These are phyloP conservation scores for Burhinus oedicnemus DNA, from an alignment of 2,113 vertebrate species.

Conservation along the genomic window DNA sequence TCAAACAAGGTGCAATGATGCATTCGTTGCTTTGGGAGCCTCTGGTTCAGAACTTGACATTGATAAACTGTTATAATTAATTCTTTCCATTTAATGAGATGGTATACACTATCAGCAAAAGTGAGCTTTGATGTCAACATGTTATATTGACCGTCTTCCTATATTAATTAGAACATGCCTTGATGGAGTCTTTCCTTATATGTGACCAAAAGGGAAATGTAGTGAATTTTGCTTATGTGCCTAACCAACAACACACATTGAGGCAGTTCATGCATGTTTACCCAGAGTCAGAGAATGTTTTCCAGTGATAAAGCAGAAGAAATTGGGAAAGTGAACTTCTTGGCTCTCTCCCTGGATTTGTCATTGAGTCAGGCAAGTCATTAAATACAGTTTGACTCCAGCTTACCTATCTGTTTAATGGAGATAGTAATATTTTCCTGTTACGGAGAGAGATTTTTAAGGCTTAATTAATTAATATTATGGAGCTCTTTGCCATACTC, in stretches of 20 bases:
- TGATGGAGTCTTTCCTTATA: neutral
- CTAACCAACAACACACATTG: rapidly evolving
- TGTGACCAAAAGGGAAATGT: neutral
- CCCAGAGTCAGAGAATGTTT: neutral
- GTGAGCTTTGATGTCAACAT: slow-evolving; percentile 23
- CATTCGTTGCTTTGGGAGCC: slow-evolving; percentile 24
- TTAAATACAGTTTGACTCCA: slow-evolving; percentile 16
- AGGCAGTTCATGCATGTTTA: neutral
- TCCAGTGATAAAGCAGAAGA: slow-evolving; percentile 40
- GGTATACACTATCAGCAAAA: neutral
- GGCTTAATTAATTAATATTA: slow-evolving; percentile 44
- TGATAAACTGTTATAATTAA: slow-evolving; percentile 58
- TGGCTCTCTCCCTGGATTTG: slow-evolving; percentile 49
- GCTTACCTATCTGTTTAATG: slow-evolving; percentile 53
- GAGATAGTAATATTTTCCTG: slow-evolving; percentile 37
- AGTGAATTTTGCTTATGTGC: neutral
- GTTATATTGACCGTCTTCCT: slow-evolving; percentile 17
- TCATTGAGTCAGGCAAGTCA: slow-evolving; percentile 21
- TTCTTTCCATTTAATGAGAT: slow-evolving; percentile 41
- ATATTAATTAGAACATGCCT: slow-evolving; percentile 21
- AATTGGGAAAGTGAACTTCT: slow-evolving; percentile 25
- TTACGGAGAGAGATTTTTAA: neutral
- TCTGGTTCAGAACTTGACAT: neutral
- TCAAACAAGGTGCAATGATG: slow-evolving; percentile 27
- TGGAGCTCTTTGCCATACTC: neutral